Conservation (phyloP, 35 echinoderm and acorn worm genomes). For the Eucidaris tribuloides region DNA sequence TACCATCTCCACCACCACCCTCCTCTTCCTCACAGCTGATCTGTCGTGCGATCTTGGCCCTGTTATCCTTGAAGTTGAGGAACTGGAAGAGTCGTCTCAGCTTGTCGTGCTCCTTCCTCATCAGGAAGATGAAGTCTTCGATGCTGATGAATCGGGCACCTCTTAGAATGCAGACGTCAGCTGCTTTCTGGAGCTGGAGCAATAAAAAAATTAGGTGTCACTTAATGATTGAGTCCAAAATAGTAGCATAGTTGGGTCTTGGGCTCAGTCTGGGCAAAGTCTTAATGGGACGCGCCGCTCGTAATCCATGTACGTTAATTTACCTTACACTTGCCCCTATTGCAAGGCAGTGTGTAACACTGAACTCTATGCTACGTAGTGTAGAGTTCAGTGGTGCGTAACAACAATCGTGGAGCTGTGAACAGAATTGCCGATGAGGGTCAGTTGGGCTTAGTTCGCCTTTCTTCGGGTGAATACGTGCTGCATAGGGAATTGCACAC, state of each 20-base stretch:
- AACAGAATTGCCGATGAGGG: too few relatives aligned
- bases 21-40: slow-evolving; percentile 63
- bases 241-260: neutral
- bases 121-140: slow-evolving; percentile 90
- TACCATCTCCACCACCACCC: slow-evolving; percentile 17
- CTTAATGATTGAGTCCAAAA: neutral
- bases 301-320: too few relatives aligned
- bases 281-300: too few relatives aligned
- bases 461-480: too few relatives aligned
- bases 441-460: too few relatives aligned
- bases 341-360: too few relatives aligned
- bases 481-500: too few relatives aligned
- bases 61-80: slow-evolving; percentile 79
- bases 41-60: slow-evolving; percentile 28
- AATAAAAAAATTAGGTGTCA: neutral
- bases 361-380: too few relatives aligned
- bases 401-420: too few relatives aligned
- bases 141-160: slow-evolving; percentile 91
- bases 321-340: too few relatives aligned
- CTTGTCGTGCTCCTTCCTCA: slow-evolving; percentile 70
- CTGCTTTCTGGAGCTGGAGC: slow-evolving; percentile 71
- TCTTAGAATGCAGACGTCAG: slow-evolving; percentile 64
- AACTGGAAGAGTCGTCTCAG: slow-evolving; percentile 79
- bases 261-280: too few relatives aligned
- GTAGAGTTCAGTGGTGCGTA: too few relatives aligned